phyloP scores from a whole-genome alignment of 37 sponge, comb jelly and placozoan species.

The Aphrocallistes beatrix region DNA sequence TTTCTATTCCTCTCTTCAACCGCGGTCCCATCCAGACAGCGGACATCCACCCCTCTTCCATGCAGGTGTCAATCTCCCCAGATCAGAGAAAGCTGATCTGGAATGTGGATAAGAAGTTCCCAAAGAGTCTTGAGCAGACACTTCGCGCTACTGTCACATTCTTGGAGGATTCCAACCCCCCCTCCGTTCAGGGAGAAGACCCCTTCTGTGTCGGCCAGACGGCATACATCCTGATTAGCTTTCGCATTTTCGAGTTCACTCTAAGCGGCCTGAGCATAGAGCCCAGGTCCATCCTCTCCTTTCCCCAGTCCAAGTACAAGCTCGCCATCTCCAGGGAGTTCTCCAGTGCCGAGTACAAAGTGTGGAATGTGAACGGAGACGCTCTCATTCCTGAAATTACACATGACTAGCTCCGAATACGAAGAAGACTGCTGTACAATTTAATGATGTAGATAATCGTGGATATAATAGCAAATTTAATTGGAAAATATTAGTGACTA shows the following conservation, averaged over 20 bases:
- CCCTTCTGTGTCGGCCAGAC: constrained; percentile 66
- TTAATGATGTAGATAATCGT: not conserved
- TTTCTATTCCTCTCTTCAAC: constrained; percentile 73
- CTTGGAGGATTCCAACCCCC: constrained; percentile 11
- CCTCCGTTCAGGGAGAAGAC: constrained; percentile 21
- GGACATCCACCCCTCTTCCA: constrained; percentile 34
- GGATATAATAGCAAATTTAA: not conserved
- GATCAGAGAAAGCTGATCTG: constrained; percentile 63
- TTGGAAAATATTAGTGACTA: no score
- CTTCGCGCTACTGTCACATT: constrained; percentile 70
- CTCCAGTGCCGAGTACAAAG: constrained; percentile 30
- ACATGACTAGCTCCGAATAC: not conserved
- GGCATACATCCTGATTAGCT: constrained; percentile 62
- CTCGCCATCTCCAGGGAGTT: constrained; percentile 39
- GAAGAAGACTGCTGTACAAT: not conserved
- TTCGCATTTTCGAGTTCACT: constrained; percentile 55
- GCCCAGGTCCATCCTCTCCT: constrained; percentile 49
- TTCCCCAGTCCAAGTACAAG: constrained; percentile 54
- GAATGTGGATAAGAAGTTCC: constrained; percentile 78
- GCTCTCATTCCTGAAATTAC: constrained; percentile 24
- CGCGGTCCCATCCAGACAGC: constrained; percentile 34
- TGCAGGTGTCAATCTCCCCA: constrained; percentile 22
- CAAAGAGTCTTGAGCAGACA: constrained; percentile 57
- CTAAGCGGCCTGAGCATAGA: constrained; percentile 64
- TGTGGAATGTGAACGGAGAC: constrained; percentile 94